These are phyloP conservation scores for Mesoligia furuncula DNA, from an alignment of 2,888 invertebrate genomes.

Conservation along the genomic window DNA sequence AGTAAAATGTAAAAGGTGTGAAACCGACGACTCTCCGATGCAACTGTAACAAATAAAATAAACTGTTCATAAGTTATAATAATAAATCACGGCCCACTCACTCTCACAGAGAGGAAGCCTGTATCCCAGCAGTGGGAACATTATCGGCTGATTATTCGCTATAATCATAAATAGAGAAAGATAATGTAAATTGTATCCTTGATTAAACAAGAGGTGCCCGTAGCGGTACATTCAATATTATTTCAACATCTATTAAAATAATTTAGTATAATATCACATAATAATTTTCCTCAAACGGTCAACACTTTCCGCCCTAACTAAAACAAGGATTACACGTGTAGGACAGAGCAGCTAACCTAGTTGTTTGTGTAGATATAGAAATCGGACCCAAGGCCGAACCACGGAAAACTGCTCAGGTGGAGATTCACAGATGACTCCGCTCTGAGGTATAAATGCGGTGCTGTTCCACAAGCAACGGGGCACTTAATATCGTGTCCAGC, in stretches of 20 bases:
- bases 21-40: slow-evolving; percentile 17
- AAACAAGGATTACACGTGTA: background rate
- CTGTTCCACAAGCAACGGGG: too few relatives aligned
- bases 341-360: too few relatives aligned
- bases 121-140: background rate
- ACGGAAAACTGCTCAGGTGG: too few relatives aligned
- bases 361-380: too few relatives aligned
- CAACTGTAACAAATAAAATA: slow-evolving; percentile 59
- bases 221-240: background rate
- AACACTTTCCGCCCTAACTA: background rate
- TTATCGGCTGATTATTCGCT: background rate
- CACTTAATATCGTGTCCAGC: too few relatives aligned
- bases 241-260: background rate
- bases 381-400: too few relatives aligned
- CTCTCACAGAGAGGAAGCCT: background rate
- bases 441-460: too few relatives aligned
- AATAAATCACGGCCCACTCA: background rate
- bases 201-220: background rate
- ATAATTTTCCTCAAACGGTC: slow-evolving; percentile 1
- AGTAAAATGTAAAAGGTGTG: slow-evolving; percentile 49
- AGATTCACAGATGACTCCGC: too few relatives aligned
- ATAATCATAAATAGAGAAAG: background rate
- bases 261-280: background rate
- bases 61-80: background rate
- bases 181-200: background rate